Evolutionary conservation across 2,113 vertebrate genomes (phyloP).

Genomic region (Formicarius rufipectus): DNA sequence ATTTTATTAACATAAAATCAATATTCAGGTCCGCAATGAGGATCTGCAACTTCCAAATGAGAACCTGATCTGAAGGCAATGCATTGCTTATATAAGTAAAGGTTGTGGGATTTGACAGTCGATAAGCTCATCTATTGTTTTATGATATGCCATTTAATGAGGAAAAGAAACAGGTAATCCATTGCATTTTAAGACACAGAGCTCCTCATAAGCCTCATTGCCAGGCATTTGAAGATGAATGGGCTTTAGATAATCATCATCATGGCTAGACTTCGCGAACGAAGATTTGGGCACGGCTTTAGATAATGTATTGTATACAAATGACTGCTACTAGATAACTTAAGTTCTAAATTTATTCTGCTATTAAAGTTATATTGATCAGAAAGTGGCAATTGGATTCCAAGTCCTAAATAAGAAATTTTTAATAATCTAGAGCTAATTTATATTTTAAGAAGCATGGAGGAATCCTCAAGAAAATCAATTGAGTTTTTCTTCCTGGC

Average conservation of each 20-base stretch:
- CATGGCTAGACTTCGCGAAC: too few relatives aligned
- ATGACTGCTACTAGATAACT: background rate
- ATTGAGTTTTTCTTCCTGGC: background rate
- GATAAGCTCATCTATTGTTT: background rate
- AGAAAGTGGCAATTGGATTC: background rate
- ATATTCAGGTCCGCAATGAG: background rate
- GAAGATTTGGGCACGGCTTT: too few relatives aligned
- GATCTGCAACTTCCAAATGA: background rate
- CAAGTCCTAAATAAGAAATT: background rate
- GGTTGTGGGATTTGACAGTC: background rate
- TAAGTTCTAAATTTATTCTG: background rate
- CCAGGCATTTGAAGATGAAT: background rate
- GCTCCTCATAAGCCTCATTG: background rate
- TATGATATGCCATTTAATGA: background rate
- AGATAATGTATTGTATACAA: background rate
- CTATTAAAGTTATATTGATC: constrained; percentile 21
- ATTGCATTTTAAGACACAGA: background rate
- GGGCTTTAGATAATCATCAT: background rate
- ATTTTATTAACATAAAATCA: constrained; percentile 23
- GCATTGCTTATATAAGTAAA: background rate
- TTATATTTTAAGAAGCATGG: background rate
- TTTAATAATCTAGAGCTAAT: background rate
- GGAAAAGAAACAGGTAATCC: background rate
- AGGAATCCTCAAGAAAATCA: background rate
- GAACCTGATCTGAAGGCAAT: background rate